Conservation (phyloP, 2,113 vertebrate species). For the Oncorhynchus keta region DNA sequence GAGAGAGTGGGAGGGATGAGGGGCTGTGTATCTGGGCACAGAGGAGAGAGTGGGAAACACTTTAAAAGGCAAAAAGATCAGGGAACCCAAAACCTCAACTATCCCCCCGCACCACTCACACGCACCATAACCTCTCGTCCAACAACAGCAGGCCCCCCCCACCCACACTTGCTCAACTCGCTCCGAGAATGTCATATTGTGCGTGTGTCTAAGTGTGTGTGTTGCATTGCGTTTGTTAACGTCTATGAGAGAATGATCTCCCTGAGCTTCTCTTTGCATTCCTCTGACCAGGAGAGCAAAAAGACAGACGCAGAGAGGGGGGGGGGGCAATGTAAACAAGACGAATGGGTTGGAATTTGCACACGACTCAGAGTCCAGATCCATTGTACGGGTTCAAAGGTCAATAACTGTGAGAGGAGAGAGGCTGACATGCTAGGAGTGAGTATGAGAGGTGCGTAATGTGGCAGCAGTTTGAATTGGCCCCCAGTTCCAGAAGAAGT, state of each 20-base stretch:
- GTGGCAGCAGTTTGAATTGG: too few relatives aligned
- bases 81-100: not conserved
- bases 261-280: not conserved
- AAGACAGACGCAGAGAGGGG: too few relatives aligned
- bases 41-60: not conserved
- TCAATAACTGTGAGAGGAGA: too few relatives aligned
- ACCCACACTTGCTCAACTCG: not conserved
- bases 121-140: not conserved
- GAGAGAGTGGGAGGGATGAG: not conserved
- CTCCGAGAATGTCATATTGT: not conserved
- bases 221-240: not conserved
- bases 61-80: not conserved
- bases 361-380: too few relatives aligned
- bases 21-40: not conserved
- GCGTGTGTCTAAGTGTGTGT: not conserved
- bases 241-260: too few relatives aligned
- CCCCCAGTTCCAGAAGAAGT: too few relatives aligned
- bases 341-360: too few relatives aligned
- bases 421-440: too few relatives aligned
- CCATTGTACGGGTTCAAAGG: too few relatives aligned
- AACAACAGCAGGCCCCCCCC: not conserved
- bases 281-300: too few relatives aligned
- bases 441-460: too few relatives aligned
- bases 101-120: not conserved
- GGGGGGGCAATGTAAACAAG: too few relatives aligned